Conservation (phyloP, 1,140 invertebrate genomes). For the Drosophila jambulina region DNA sequence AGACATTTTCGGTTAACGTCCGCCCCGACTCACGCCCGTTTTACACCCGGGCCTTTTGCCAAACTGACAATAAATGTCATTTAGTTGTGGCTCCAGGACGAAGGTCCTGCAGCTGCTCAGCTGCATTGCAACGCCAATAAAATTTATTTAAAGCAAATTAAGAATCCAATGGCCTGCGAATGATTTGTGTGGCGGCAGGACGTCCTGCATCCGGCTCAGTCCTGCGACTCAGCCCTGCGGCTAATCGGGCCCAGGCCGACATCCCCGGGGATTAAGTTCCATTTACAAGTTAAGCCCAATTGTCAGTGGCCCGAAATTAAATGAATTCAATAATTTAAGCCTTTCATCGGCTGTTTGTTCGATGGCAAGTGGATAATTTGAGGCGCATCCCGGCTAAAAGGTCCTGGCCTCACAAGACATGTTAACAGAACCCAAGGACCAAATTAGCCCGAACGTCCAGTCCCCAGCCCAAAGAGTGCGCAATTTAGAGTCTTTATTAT, state of each 20-base stretch:
- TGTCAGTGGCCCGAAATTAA: slow-evolving; percentile 20
- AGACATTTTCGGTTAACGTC: slow-evolving; percentile 70
- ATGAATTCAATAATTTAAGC: slow-evolving; percentile 36
- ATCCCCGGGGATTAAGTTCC: slow-evolving; percentile 23
- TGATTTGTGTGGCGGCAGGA: slow-evolving; percentile 52
- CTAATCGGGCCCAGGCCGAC: slow-evolving; percentile 28
- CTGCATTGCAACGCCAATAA: slow-evolving; percentile 68
- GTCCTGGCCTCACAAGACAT: not conserved
- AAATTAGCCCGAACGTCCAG: not conserved
- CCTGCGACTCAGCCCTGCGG: slow-evolving; percentile 5
- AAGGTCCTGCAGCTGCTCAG: slow-evolving; percentile 42
- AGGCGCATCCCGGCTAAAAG: not conserved
- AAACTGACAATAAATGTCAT: slow-evolving; percentile 80
- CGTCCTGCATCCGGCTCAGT: not conserved
- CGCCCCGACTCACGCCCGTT: not conserved
- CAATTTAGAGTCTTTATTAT: slow-evolving; percentile 14
- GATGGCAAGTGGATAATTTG: slow-evolving; percentile 5
- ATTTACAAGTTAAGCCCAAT: slow-evolving; percentile 39
- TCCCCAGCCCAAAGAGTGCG: not conserved
- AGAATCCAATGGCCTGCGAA: slow-evolving; percentile 62
- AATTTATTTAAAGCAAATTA: slow-evolving; percentile 80
- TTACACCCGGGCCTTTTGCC: slow-evolving; percentile 15
- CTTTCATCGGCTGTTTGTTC: slow-evolving; percentile 11
- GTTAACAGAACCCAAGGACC: not conserved
- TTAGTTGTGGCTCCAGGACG: slow-evolving; percentile 50